A percentile compares a stretch with the other conserved stretches of the same genome.
Evolutionary conservation across 2,113 vertebrate species (phyloP).

Genomic region (Pao palembangensis): DNA sequence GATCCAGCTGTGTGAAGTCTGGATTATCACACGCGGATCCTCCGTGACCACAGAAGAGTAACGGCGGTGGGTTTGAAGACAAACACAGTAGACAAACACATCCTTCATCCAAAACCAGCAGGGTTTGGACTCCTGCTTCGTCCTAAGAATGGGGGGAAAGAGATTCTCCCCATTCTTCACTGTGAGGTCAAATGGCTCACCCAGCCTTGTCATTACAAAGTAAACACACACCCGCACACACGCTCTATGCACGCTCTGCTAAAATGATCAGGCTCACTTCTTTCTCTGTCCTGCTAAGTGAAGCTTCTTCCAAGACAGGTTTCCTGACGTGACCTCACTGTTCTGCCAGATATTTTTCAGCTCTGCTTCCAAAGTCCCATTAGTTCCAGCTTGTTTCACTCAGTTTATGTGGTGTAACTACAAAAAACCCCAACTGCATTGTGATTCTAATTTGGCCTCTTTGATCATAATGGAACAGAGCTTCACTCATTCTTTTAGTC

Average conservation of each 20-base stretch:
- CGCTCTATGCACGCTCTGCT: conserved; percentile 21
- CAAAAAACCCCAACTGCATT: not conserved
- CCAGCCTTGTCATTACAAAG: conserved; percentile 6
- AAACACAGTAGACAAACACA: conserved; percentile 57
- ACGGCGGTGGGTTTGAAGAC: conserved; percentile 35
- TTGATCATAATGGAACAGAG: not conserved
- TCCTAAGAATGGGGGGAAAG: conserved; percentile 47
- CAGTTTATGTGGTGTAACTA: not conserved
- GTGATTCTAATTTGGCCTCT: not conserved
- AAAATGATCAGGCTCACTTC: conserved; percentile 42
- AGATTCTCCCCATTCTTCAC: conserved; percentile 24
- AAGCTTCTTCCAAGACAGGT: conserved; percentile 25
- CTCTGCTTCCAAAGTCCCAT: conserved; percentile 13
- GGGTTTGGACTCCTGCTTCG: conserved; percentile 57
- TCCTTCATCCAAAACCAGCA: conserved; percentile 56
- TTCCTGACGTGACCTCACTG: conserved; percentile 18
- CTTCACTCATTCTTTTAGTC: not conserved
- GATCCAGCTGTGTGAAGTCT: conserved; percentile 34
- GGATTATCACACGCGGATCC: conserved; percentile 27
- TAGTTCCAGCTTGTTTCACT: not conserved
- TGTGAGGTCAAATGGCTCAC: conserved; percentile 49
- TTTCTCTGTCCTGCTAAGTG: conserved; percentile 17
- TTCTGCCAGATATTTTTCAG: conserved; percentile 15
- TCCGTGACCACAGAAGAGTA: conserved; percentile 38
- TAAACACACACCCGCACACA: conserved; percentile 35